A percentile compares a stretch with the other conserved stretches of the same genome.
Conservation (phyloP, 2,797 vertebrate species). For the Diplodus sargus region DNA sequence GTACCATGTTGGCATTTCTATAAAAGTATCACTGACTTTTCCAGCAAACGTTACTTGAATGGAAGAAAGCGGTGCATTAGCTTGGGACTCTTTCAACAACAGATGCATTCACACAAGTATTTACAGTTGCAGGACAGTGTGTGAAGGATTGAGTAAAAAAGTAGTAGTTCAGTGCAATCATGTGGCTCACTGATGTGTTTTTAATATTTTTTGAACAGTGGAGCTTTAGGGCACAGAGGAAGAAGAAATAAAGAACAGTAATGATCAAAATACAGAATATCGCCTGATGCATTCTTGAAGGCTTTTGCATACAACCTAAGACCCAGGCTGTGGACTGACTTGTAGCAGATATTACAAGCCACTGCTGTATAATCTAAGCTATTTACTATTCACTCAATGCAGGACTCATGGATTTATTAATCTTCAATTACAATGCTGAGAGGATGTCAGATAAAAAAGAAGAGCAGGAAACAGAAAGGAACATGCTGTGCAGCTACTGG, state of each 20-base stretch:
- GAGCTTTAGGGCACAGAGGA: constrained; percentile 7
- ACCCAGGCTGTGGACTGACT: constrained; percentile 14
- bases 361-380: constrained; percentile 38
- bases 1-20: no score
- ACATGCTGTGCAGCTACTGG: constrained; percentile 57
- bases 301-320: constrained; percentile 1
- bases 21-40: background rate
- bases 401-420: constrained; percentile 56
- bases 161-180: background rate
- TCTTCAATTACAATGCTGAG: constrained; percentile 65
- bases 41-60: background rate
- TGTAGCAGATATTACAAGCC: constrained; percentile 34
- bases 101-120: background rate
- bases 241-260: background rate
- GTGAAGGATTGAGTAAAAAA: background rate
- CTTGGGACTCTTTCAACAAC: constrained; percentile 1
- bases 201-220: constrained; percentile 3
- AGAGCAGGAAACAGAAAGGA: constrained; percentile 55
- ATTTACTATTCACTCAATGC: constrained; percentile 49
- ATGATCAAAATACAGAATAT: constrained; percentile 4
- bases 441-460: constrained; percentile 49
- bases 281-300: background rate
- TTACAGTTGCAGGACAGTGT: background rate
- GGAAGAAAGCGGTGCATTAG: background rate
- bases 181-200: constrained; percentile 5